Percentiles rank a stretch among this genome's conserved stretches.
Conservation (phyloP, 1,140 invertebrate genomes). For the Drosophila parabipectinata region DNA sequence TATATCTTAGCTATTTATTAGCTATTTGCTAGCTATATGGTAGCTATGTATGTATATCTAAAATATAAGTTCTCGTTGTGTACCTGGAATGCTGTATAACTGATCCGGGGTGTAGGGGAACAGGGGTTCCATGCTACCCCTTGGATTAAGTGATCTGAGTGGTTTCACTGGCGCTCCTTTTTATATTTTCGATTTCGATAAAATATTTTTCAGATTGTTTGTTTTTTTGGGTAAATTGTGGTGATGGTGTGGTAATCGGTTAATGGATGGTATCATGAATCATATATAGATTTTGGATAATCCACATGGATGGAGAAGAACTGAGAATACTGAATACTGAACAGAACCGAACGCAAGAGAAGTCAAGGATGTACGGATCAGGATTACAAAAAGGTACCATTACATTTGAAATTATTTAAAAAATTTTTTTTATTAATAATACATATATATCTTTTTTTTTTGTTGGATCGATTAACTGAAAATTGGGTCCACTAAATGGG, state of each 20-base stretch:
- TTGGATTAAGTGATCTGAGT: constrained; percentile 86
- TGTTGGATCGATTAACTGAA: constrained; percentile 18
- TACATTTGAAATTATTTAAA: neutral
- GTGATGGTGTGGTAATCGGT: constrained; percentile 14
- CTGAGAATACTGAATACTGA: constrained; percentile 7
- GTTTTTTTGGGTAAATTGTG: neutral
- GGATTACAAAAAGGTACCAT: neutral
- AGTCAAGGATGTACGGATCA: neutral
- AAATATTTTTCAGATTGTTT: constrained; percentile 1
- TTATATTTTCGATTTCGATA: constrained; percentile 16
- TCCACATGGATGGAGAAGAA: neutral
- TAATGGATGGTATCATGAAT: constrained; percentile 50
- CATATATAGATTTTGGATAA: constrained; percentile 33
- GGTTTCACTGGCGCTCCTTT: constrained; percentile 87
- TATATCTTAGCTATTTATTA: constrained; percentile 1
- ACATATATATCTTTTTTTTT: neutral
- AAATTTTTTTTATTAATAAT: neutral
- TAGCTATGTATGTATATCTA: constrained; percentile 1
- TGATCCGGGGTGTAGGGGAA: constrained; percentile 86
- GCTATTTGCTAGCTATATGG: constrained; percentile 2
- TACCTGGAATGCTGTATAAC: constrained; percentile 87
- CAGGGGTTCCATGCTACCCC: constrained; percentile 85
- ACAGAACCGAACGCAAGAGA: constrained; percentile 8
- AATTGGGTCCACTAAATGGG: constrained; percentile 8
- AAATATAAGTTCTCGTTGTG: constrained; percentile 71